Evolutionary conservation across 2,797 vertebrate genomes (phyloP), one percentile per base, ranked within the genome.

Genomic region (Podargus strigoides): DNA sequence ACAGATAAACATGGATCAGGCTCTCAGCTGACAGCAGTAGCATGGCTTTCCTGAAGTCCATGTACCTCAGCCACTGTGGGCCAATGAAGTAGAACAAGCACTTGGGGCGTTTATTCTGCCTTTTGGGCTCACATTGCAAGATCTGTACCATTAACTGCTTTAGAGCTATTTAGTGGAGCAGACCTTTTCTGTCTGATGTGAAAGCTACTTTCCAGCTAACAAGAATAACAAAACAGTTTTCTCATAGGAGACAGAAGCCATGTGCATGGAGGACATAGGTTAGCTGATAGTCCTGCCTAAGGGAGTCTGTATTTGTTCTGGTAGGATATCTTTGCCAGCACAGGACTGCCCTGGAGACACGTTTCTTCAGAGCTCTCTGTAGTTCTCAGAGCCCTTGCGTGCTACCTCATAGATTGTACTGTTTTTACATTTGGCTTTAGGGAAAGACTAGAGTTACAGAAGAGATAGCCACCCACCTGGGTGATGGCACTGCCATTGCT

Each of bases 281-380:
- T 22, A 82, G 50, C 44, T 34, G 59, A 8, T n/a, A 87, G 41
- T 12, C 17, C 49, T 59, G 36, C n/a, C 53, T 87, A 49, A 46
- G 34, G 50, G 23, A 85, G 47, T 27, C n/a, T 4, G 0, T 50
- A 46, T 74, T 76, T 63, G 55, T 66, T 87, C 73, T 84, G 66
- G 8, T 73, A 78, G 58, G 84, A 39, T 16, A 58, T 52, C 73
- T 81, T 39, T 88, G 42, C 83, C 80, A 90, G 49, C 30, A 69
- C 77, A 86, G 85, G 83, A 27, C 90, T 70, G 44, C 74, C 74
- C 90, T 82, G 70, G 37, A 89, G 90, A 78, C 70, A 70, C 63
- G 11, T 64, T 79, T 76, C 81, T 70, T 72, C 56, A 56, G 47
- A 91, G 22, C 7, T 86, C 56, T 47, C 77, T 16, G 16, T 30